Evolutionary conservation across 1,140 invertebrate genomes (phyloP).

Genomic region (Protaetia brevitarsis): DNA sequence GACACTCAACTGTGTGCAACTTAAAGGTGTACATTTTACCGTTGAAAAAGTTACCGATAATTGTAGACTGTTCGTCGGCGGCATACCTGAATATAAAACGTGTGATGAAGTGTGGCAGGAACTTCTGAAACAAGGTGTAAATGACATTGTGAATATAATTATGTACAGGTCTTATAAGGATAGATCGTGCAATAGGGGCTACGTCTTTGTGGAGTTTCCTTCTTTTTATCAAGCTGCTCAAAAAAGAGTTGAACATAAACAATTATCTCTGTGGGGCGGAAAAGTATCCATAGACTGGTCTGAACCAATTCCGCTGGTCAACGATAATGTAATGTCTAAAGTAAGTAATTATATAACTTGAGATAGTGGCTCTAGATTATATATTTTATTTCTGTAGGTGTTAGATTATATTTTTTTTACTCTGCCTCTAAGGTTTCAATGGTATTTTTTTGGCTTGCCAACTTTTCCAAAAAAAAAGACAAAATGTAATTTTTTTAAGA

Average conservation of each 20-base stretch:
- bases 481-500: too few relatives aligned
- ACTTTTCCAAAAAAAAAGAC: too few relatives aligned
- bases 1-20: not conserved
- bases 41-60: not conserved
- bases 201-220: slow-evolving; percentile 8
- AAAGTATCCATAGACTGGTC: slow-evolving; percentile 8
- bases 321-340: not conserved
- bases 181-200: not conserved
- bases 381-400: too few relatives aligned
- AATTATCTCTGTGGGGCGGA: not conserved
- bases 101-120: slow-evolving; percentile 12
- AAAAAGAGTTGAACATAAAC: not conserved
- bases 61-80: not conserved
- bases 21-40: not conserved
- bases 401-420: too few relatives aligned
- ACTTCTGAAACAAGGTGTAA: not conserved
- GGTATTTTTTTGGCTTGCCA: too few relatives aligned
- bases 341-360: not conserved
- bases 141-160: not conserved
- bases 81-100: slow-evolving; percentile 3
- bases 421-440: too few relatives aligned
- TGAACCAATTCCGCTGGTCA: not conserved
- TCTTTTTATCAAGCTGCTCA: not conserved
- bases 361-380: too few relatives aligned
- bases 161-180: slow-evolving; percentile 17